Evolutionary conservation across 2,113 vertebrate species (phyloP).

Genomic region (Otus sunia): DNA sequence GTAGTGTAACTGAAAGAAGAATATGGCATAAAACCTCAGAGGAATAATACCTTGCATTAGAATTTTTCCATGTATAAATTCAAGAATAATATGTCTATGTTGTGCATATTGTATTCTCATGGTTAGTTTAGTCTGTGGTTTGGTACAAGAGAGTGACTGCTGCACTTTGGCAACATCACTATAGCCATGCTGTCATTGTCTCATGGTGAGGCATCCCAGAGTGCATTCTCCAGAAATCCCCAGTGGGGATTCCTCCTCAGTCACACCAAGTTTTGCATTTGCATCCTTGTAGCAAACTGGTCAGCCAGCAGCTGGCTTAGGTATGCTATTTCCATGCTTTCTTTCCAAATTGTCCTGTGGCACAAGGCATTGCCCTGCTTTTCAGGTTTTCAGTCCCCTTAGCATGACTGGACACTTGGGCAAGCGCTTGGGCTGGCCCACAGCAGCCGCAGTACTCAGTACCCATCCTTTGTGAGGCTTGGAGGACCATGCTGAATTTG

Average conservation of each 20-base stretch:
- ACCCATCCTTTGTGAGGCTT: accelerated
- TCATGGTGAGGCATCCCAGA: not conserved
- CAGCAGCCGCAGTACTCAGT: accelerated
- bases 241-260: not conserved
- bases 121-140: not conserved
- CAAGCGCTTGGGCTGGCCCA: not conserved
- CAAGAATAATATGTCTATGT: not conserved
- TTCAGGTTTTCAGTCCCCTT: not conserved
- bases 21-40: not conserved
- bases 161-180: not conserved
- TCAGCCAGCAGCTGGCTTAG: not conserved
- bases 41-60: not conserved
- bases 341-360: not conserved
- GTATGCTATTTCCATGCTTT: not conserved
- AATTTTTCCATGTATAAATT: not conserved
- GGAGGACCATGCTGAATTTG: accelerated
- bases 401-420: accelerated
- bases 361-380: not conserved
- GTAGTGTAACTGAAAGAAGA: not conserved
- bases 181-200: accelerated
- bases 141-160: not conserved
- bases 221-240: not conserved
- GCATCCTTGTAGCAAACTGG: not conserved
- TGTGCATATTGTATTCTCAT: not conserved
- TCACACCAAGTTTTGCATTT: not conserved